Evolutionary conservation across 2,113 vertebrate species (phyloP).

Genomic region (Heteronetta atricapilla): DNA sequence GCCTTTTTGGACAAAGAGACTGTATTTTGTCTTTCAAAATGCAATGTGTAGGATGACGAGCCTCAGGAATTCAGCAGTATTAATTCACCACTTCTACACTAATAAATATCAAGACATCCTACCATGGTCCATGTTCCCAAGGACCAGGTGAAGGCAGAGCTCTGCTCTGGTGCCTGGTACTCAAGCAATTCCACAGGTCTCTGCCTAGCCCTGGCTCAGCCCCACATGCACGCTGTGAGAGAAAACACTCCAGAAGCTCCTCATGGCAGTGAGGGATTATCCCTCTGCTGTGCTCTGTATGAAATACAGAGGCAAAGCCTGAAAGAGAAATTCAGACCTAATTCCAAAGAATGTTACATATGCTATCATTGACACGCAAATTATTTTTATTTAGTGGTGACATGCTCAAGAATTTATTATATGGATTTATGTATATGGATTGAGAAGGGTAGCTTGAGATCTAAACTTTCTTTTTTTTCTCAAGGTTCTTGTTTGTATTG

Average conservation of each 20-base stretch:
- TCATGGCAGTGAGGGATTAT: background rate
- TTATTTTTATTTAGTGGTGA: background rate
- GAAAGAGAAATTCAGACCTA: background rate
- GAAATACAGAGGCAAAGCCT: background rate
- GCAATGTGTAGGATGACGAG: background rate
- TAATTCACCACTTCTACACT: background rate
- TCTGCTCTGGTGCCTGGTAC: background rate
- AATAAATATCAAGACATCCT: background rate
- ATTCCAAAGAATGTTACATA: background rate
- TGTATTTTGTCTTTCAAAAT: background rate
- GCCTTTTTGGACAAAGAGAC: constrained; percentile 15
- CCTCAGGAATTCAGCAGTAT: background rate
- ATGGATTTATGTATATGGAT: background rate
- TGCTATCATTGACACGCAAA: background rate
- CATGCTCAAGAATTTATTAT: background rate
- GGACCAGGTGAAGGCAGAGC: background rate
- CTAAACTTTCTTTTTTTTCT: background rate
- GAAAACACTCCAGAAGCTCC: background rate
- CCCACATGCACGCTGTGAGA: accelerated
- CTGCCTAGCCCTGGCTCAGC: background rate
- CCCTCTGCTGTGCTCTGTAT: background rate
- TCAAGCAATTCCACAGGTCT: accelerated
- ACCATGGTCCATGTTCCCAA: background rate
- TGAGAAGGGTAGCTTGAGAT: background rate
- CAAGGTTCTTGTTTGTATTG: background rate